These are phyloP conservation scores for Plutomurus gul DNA, from an alignment of 1,140 invertebrate genomes.

Conservation along the genomic window DNA sequence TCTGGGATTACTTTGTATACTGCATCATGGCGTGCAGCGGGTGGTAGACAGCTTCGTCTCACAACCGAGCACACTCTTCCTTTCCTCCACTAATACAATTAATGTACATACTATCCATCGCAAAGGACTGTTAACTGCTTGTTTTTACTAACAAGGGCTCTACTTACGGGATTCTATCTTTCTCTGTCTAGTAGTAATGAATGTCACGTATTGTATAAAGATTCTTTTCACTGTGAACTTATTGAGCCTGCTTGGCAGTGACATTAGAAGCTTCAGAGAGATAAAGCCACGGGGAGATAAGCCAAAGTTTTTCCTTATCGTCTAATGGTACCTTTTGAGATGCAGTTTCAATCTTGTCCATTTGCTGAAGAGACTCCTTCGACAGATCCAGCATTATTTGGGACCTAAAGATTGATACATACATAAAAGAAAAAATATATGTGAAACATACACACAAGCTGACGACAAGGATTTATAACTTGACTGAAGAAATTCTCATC, in stretches of 20 bases:
- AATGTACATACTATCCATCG: not conserved
- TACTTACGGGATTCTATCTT: not conserved
- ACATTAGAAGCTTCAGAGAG: not conserved
- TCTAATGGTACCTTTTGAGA: constrained; percentile 24
- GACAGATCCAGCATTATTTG: constrained; percentile 39
- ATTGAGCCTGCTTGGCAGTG: not conserved
- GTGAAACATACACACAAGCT: not conserved
- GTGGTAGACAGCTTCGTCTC: too few relatives aligned
- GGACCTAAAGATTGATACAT: not conserved
- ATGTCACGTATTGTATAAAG: not conserved
- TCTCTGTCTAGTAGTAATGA: not conserved
- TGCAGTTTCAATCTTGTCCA: constrained; percentile 32
- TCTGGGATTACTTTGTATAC: too few relatives aligned
- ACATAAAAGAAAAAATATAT: not conserved
- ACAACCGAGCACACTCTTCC: too few relatives aligned
- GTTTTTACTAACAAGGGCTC: not conserved
- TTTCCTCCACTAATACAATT: not conserved
- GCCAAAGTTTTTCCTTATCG: not conserved
- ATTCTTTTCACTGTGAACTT: not conserved
- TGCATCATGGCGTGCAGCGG: too few relatives aligned
- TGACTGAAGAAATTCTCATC: not conserved
- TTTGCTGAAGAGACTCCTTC: constrained; percentile 42
- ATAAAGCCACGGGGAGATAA: not conserved
- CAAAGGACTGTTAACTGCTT: not conserved
- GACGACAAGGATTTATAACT: not conserved